Evolutionary conservation across 2,888 invertebrate genomes (phyloP).

Genomic region (Herminia tarsipennalis): DNA sequence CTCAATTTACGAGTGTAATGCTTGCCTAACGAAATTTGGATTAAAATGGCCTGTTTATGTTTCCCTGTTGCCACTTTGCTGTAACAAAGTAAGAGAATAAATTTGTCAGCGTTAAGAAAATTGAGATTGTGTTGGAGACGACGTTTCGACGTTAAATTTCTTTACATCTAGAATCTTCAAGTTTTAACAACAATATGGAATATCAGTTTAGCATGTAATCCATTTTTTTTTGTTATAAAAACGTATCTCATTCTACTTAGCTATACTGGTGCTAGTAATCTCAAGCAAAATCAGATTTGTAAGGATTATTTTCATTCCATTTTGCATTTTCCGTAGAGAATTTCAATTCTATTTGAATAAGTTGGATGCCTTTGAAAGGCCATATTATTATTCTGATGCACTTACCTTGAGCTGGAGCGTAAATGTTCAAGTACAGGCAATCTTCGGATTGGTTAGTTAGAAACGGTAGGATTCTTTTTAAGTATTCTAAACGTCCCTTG

Average conservation of each 20-base stretch:
- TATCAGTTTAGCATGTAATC: too few species aligned
- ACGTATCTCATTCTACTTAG: slow-evolving; percentile 17
- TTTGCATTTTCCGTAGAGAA: not conserved
- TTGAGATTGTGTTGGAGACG: slow-evolving; percentile 15
- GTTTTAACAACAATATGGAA: not conserved
- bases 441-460: slow-evolving; percentile 97
- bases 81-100: slow-evolving; percentile 34
- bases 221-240: too few species aligned
- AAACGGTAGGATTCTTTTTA: slow-evolving; percentile 94
- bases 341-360: not conserved
- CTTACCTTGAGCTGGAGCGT: slow-evolving; percentile 97
- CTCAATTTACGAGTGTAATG: slow-evolving; percentile 37
- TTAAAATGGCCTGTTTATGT: slow-evolving; percentile 43
- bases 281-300: slow-evolving; percentile 32
- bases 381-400: slow-evolving; percentile 16
- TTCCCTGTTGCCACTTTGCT: slow-evolving; percentile 34
- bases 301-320: slow-evolving; percentile 22
- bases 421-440: slow-evolving; percentile 98
- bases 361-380: not conserved
- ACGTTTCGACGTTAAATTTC: slow-evolving; percentile 25
- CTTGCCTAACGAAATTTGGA: slow-evolving; percentile 41
- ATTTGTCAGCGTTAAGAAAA: slow-evolving; percentile 30
- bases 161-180: not conserved
- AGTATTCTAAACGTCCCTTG: slow-evolving; percentile 93
- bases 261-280: slow-evolving; percentile 30